A percentile compares a stretch with the other conserved stretches of the same genome.
phyloP scores from a whole-genome alignment of 1,140 invertebrate species.

The Andricus grossulariae region DNA sequence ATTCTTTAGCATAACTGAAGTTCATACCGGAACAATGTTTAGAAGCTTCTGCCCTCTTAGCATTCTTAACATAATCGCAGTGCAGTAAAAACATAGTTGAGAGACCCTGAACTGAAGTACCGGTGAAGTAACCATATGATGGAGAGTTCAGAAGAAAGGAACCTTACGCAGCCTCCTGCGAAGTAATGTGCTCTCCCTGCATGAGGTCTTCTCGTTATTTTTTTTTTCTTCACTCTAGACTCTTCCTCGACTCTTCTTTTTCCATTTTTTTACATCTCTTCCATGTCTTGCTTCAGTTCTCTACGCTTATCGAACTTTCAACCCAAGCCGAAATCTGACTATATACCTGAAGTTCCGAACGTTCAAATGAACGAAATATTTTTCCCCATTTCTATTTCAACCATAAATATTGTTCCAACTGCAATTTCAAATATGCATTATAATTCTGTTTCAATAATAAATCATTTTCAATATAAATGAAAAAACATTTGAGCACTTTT shows the following conservation, averaged over 20 bases:
- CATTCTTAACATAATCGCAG: constrained; percentile 18
- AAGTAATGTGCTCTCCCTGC: constrained; percentile 68
- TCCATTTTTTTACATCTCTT: constrained; percentile 36
- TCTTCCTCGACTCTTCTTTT: constrained; percentile 31
- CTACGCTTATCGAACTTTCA: constrained; percentile 27
- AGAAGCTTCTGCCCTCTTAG: background rate
- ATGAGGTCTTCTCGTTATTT: constrained; percentile 60
- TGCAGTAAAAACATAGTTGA: constrained; percentile 13
- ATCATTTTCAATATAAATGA: too few species aligned
- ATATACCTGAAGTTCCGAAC: too few species aligned
- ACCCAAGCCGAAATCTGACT: constrained; percentile 9
- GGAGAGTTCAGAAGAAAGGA: constrained; percentile 50
- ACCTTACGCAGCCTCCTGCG: constrained; percentile 61
- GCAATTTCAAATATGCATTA: too few species aligned
- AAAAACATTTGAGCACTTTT: too few species aligned
- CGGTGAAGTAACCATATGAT: constrained; percentile 26
- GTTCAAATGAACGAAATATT: too few species aligned
- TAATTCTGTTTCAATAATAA: too few species aligned
- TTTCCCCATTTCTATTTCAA: too few species aligned
- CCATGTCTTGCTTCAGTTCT: constrained; percentile 35
- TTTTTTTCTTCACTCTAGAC: constrained; percentile 33
- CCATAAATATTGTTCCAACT: too few species aligned
- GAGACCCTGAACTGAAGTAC: constrained; percentile 17
- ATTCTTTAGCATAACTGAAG: background rate
- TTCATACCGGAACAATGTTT: background rate